Base-by-base conservation (phyloP, 2,797 vertebrate genomes). In the Lophotriccus pileatus region DNA sequence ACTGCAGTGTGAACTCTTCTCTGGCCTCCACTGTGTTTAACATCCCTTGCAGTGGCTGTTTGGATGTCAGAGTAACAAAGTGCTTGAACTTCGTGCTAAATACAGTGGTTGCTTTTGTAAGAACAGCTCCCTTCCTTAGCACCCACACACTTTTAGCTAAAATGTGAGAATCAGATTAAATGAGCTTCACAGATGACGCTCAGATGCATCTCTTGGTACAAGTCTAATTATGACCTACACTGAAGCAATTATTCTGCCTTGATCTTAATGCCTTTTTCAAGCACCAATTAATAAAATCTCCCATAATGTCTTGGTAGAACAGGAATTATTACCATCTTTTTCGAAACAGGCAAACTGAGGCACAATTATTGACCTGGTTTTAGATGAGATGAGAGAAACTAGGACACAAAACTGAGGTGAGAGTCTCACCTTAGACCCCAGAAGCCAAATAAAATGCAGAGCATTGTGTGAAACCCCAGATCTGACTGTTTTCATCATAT, bases 241-340 rank as follows among this genome's bases (percentile, higher is more conserved):
- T 41, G 39, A 95, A 58, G 79, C 85, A 96, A 91, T 95, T 96
- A 93, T 28, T 87, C 82, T 93, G 62, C 50, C 84, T 60, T 90
- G 87, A 89, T 92, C 84, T 76, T 87, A 83, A 67, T 92, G 89
- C 53, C 72, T 93, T 96, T 79, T 87, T 49, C 75, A 83, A 83
- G 77, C 43, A 59, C 85, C 91, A 94, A 81, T 96, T 96, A 95
- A 94, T 95, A 94, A 95, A 90, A 64, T 66, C 43, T 68, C 85
- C 87, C 79, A 47, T 50, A 77, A 85, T 91, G 82, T 95, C 60
- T 94, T 96, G 50, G 27, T 93, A 84, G 73, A 67, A 50, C 60
- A 72, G 53, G 66, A 89, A 53, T 94, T 74, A 90, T 84, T 86
- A 73, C 50, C 18, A 8, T 80, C 64, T 24, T 94, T 95, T 94